Conservation (phyloP, 2,888 invertebrate genomes). For the Heliconius aoede region DNA sequence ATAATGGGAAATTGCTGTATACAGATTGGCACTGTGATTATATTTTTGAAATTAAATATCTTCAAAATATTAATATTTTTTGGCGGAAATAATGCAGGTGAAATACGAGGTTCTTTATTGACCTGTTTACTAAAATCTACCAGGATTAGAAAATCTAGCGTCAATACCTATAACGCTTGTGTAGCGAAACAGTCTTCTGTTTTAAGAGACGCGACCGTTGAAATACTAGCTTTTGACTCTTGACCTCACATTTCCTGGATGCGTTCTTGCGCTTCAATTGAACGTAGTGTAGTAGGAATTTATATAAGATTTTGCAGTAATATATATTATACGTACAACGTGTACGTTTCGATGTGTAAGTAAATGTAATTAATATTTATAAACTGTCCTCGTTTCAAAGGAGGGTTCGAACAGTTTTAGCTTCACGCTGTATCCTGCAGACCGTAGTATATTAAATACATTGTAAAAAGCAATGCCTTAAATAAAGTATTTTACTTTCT, state of each 20-base stretch:
- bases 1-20: too few relatives aligned
- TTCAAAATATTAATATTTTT: too few relatives aligned
- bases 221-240: conserved; percentile 26
- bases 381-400: too few relatives aligned
- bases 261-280: conserved; percentile 3
- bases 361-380: too few relatives aligned
- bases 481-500: too few relatives aligned
- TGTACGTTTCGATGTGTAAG: not conserved
- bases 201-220: conserved; percentile 16
- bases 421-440: too few relatives aligned
- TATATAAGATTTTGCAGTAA: not conserved
- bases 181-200: conserved; percentile 19
- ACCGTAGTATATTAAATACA: too few relatives aligned
- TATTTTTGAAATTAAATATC: too few relatives aligned
- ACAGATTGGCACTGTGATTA: too few relatives aligned
- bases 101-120: conserved; percentile 25
- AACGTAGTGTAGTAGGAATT: not conserved
- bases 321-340: not conserved
- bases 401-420: too few relatives aligned
- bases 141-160: conserved; percentile 9
- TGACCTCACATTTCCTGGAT: conserved; percentile 23
- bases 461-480: too few relatives aligned
- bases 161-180: conserved; percentile 29
- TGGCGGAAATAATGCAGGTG: not conserved
- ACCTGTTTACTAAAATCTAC: conserved; percentile 31